Base-by-base conservation (phyloP, 1,140 invertebrate species). In the Coenobita brevimanus region DNA sequence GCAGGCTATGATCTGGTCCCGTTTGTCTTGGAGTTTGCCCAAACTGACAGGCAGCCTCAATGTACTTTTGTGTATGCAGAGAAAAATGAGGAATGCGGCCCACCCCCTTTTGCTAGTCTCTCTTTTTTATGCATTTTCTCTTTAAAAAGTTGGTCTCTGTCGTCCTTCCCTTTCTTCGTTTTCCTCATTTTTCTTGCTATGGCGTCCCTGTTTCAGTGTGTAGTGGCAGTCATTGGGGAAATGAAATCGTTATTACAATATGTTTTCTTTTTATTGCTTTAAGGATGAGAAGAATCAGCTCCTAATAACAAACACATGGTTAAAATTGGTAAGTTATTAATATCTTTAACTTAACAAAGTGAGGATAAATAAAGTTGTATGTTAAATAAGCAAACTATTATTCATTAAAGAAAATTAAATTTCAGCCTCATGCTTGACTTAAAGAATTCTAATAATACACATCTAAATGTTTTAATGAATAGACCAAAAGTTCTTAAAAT, bases 211-310 rank as follows among this genome's bases (percentile, higher is more conserved):
- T 84, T 84, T 84, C 88, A 85, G 83, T 85, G 81, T 88, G 90
- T 89, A 89, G 90, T 90, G 88, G 89, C 89, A 88, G 86, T 83
- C 90, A 90, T 88, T 90, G 86, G 83, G 88, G 87, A 86, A 91
- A 82, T 89, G 84, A 91, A 88, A 89, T 89, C 88, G 82, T 90
- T 89, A 91, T 90, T 89, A 88, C 89, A 91, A 90, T 89, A 91
- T 87, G 89, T 91, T 92, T 92, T 92, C 91, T 93, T 94, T 94
- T 92, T 94, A 90, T 92, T 91, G 90, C 91, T 91, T 92, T 91
- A 91, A 97, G 96, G 96, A 97, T 94, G 97, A 97, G 94, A 97
- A 97, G 94, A 97, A 97, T 94, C 96, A 97, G 94, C 95, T 97
- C 93, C 95, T 97, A 93, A 97, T 97, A 93, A 97, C 96, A 92